Percentiles rank a stretch among this genome's conserved stretches.
phyloP scores from a whole-genome alignment of 2,113 vertebrate species.

The Zosterops pallidus region DNA sequence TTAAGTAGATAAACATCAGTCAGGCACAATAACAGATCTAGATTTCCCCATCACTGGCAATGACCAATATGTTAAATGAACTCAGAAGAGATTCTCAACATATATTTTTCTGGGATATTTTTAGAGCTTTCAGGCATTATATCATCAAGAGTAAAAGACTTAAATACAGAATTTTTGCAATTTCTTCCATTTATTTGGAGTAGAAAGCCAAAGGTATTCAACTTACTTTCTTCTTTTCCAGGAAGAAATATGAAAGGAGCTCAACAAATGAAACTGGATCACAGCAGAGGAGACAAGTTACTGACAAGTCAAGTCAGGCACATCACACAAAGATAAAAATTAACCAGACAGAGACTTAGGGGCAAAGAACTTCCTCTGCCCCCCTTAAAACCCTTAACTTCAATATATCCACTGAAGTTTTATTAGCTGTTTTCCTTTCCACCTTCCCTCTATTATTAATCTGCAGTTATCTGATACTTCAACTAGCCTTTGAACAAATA shows the following conservation, averaged over 20 bases:
- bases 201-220: neutral
- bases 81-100: neutral
- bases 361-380: neutral
- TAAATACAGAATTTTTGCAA: neutral
- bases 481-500: neutral
- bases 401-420: neutral
- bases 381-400: neutral
- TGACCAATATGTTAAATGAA: neutral
- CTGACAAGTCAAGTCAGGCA: conserved; percentile 9
- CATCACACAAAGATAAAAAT: conserved; percentile 6
- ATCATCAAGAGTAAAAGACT: neutral
- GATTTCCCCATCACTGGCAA: neutral
- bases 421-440: neutral
- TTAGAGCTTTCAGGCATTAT: neutral
- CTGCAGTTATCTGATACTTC: neutral
- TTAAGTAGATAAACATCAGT: neutral
- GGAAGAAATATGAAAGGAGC: neutral
- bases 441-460: neutral
- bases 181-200: neutral
- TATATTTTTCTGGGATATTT: neutral
- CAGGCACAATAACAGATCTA: neutral
- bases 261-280: neutral
- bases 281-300: neutral
- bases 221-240: neutral
- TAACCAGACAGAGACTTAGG: neutral